These are phyloP conservation scores for Heliornis fulica DNA, from an alignment of 2,113 vertebrate species.

Conservation along the genomic window DNA sequence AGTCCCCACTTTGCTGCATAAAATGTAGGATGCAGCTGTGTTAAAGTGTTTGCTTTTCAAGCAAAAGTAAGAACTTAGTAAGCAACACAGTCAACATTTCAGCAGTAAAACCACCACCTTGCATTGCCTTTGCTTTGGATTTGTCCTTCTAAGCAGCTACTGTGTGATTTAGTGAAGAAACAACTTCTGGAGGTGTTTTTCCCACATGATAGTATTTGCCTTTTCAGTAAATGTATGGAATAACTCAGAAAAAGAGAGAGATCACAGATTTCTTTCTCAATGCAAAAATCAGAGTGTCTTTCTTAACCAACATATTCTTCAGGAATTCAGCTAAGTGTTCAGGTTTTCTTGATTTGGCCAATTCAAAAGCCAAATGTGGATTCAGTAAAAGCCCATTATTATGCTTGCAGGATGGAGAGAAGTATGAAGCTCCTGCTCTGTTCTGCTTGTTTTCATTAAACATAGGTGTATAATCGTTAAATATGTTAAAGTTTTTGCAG, in stretches of 20 bases:
- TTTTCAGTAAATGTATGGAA: conserved; percentile 65
- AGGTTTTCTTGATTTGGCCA: neutral
- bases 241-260: conserved; percentile 41
- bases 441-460: neutral
- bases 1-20: neutral
- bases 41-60: neutral
- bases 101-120: conserved; percentile 33
- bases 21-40: neutral
- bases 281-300: neutral
- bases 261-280: neutral
- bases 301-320: neutral
- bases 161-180: conserved; percentile 18
- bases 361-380: neutral
- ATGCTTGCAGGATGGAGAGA: too few relatives aligned
- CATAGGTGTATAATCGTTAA: neutral
- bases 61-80: neutral
- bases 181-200: conserved; percentile 73
- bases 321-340: neutral
- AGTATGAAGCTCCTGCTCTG: neutral
- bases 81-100: conserved; percentile 2
- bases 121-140: conserved; percentile 22
- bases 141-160: conserved; percentile 32
- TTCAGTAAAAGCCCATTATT: neutral
- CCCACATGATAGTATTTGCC: conserved; percentile 56
- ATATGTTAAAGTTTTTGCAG: neutral